Base-by-base conservation (phyloP, 2,888 invertebrate species). In the Eupithecia dodoneata region DNA sequence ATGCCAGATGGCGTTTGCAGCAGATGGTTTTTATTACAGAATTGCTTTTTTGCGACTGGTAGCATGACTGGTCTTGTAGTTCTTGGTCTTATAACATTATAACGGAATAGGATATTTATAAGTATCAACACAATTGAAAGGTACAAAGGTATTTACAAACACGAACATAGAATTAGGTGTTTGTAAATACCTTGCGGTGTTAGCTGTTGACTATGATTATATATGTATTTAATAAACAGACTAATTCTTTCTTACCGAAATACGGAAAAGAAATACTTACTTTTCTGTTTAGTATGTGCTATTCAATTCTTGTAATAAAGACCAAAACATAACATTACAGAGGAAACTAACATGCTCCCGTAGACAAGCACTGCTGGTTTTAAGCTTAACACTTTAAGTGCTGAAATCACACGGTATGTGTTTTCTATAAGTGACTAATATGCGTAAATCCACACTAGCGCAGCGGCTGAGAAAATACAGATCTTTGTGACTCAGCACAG, bases 1-100 rank as follows among this genome's bases (percentile, higher is more conserved):
- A 73, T 45, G 41, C 73, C 72, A 76, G 70, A 76, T 76, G 76
- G 70, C 52, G 73, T 18, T 13, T 59, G 41, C 63, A 41, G 44
- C 76, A 76, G 70, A 76, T 76, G 76, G 69, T 65, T 73, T 76
- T 74, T 73, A 73, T 65, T 70, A 65, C 75, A 63, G 49, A 15
- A 30, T 71, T 63, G 42, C n/a, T 13, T 42, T 71, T 72, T 55
- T 75, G 52, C 66, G 71, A 71, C 18, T 45, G 70, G 30, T 69
- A 10, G 63, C 10, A 63, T 30, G 30, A 63, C 63, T 30, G 63
- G 42, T 66, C 66, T 15, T 66, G 42, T 66, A 15, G 10, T 12
- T 10, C 30, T 63, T 63, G 30, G 9, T 59, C 18, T 63, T 63
- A 30, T 63, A 12, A 30, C 18, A 59, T 18, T 12, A 4, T 4